Conservation (phyloP, 2,113 vertebrate genomes). For the Ardeotis arabs region DNA sequence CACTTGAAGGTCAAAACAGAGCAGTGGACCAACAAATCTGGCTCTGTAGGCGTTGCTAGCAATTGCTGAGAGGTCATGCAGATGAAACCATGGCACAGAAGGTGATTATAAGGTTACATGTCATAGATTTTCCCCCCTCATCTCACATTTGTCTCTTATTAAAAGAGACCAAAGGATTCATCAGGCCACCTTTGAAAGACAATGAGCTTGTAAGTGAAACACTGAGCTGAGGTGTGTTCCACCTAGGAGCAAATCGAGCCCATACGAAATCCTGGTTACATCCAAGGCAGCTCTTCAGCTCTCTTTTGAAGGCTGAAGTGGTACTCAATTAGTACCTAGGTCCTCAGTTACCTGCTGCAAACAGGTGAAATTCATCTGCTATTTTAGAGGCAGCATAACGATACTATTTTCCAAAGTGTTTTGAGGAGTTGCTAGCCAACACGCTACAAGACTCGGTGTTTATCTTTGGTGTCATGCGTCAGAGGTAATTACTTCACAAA, state of each 20-base stretch:
- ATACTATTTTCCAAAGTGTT: constrained; percentile 46
- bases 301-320: neutral
- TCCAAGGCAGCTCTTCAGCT: neutral
- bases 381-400: neutral
- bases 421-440: constrained; percentile 67
- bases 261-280: neutral
- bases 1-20: neutral
- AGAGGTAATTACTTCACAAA: constrained; percentile 65
- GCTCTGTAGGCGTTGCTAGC: neutral
- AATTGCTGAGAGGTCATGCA: neutral
- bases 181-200: neutral
- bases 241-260: neutral
- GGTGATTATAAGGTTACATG: neutral
- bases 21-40: neutral
- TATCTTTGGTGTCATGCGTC: constrained; percentile 61
- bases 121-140: neutral
- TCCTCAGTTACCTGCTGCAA: neutral
- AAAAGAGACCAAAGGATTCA: neutral
- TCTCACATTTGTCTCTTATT: neutral
- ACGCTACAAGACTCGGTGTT: constrained; percentile 15
- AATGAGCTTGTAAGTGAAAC: neutral
- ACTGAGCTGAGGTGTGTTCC: neutral
- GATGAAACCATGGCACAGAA: neutral
- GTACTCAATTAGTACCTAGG: neutral
- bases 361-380: constrained; percentile 6